These are phyloP conservation scores for Drosophila tani DNA, from an alignment of 1,140 invertebrate genomes.

Conservation along the genomic window DNA sequence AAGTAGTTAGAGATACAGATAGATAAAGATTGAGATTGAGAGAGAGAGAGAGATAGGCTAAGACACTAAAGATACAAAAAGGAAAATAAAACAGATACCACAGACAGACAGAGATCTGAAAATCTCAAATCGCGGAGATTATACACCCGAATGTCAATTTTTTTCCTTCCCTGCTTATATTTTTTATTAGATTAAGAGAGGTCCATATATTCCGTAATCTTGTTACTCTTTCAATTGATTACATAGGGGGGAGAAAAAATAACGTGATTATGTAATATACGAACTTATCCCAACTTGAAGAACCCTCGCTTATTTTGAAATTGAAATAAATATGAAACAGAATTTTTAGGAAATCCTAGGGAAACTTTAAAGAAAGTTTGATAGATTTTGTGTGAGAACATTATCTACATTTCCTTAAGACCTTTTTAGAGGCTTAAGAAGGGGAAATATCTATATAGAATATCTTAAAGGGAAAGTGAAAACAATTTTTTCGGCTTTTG, in stretches of 20 bases:
- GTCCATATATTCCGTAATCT: not conserved
- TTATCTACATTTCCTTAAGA: not conserved
- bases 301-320: not conserved
- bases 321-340: not conserved
- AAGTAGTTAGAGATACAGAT: slow-evolving; percentile 15
- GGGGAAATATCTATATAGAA: slow-evolving; percentile 6
- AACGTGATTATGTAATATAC: not conserved
- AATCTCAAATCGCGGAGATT: slow-evolving; percentile 14
- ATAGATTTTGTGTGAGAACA: not conserved
- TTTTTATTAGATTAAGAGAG: slow-evolving; percentile 10
- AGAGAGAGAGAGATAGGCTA: slow-evolving; percentile 20
- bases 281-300: not conserved
- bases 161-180: slow-evolving; percentile 29
- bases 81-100: slow-evolving; percentile 19
- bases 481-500: slow-evolving; percentile 2
- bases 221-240: too few relatives aligned
- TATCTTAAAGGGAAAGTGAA: slow-evolving; percentile 3
- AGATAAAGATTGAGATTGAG: slow-evolving; percentile 30
- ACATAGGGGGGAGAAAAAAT: too few relatives aligned
- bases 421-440: not conserved
- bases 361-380: not conserved
- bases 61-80: slow-evolving; percentile 29
- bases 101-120: slow-evolving; percentile 26
- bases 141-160: slow-evolving; percentile 78
- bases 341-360: not conserved